Percentiles rank a stretch among this genome's conserved stretches.
Evolutionary conservation across 1,140 invertebrate species (phyloP).

Genomic region (Drosophila yakuba): DNA sequence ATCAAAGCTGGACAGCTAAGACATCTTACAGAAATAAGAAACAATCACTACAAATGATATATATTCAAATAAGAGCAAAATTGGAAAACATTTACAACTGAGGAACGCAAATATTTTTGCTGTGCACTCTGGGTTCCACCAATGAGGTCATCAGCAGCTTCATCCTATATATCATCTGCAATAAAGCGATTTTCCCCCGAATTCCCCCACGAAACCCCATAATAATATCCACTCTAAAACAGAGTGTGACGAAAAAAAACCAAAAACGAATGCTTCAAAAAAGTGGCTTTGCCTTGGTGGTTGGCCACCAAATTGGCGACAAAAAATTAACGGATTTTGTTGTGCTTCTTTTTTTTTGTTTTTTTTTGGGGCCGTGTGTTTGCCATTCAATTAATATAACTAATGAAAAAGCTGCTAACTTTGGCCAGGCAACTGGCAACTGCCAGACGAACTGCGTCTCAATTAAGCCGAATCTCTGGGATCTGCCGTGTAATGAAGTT

Average conservation of each 20-base stretch:
- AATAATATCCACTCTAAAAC: slow-evolving; percentile 30
- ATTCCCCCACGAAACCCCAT: slow-evolving; percentile 24
- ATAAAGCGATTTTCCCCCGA: slow-evolving; percentile 31
- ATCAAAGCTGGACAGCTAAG: neutral
- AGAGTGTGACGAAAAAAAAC: slow-evolving; percentile 24
- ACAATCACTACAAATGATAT: too few relatives aligned
- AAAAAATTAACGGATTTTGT: slow-evolving; percentile 40
- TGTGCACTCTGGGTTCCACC: slow-evolving; percentile 1
- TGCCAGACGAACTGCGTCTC: slow-evolving; percentile 52
- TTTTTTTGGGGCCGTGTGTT: slow-evolving; percentile 30
- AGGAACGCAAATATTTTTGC: neutral
- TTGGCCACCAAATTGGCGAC: slow-evolving; percentile 45
- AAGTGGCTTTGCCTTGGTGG: slow-evolving; percentile 32
- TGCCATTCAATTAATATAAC: slow-evolving; percentile 77
- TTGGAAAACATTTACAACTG: too few relatives aligned
- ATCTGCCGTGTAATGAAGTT: slow-evolving; percentile 55
- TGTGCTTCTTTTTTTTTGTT: slow-evolving; percentile 2
- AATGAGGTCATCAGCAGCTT: slow-evolving; percentile 38
- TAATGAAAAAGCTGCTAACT: slow-evolving; percentile 72
- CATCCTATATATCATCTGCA: slow-evolving; percentile 43
- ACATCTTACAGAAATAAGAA: neutral
- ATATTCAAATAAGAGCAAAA: too few relatives aligned
- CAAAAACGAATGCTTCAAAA: slow-evolving; percentile 6
- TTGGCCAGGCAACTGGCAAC: slow-evolving; percentile 52
- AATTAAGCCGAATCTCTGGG: slow-evolving; percentile 62